Evolutionary conservation across 2,888 invertebrate genomes (phyloP).

Genomic region (Vandiemenella viatica): DNA sequence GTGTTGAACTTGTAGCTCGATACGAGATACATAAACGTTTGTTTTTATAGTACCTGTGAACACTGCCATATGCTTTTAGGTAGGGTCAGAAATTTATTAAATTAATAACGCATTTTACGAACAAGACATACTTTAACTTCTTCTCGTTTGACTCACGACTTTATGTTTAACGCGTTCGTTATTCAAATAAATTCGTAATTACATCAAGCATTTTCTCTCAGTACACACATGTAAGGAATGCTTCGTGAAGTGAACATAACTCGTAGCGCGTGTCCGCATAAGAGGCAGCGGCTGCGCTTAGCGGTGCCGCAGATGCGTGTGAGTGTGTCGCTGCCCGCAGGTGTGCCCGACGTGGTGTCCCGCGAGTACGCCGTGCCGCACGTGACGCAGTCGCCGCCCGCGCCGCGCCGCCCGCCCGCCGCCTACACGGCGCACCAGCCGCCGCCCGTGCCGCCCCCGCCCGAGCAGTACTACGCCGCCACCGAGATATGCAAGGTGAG

Average conservation of each 20-base stretch:
- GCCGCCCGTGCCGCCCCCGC: constrained; percentile 40
- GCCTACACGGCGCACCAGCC: constrained; percentile 20
- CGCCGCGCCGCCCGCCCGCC: constrained; percentile 40
- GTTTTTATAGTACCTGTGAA: too few relatives aligned
- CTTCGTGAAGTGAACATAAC: background rate
- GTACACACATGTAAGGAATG: background rate
- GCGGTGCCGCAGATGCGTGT: background rate
- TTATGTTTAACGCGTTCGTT: too few relatives aligned
- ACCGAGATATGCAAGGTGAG: constrained; percentile 43
- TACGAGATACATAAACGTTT: too few relatives aligned
- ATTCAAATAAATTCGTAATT: too few relatives aligned
- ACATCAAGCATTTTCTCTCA: too few relatives aligned
- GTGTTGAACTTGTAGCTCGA: too few relatives aligned
- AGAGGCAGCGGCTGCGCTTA: background rate
- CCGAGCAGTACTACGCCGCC: constrained; percentile 55
- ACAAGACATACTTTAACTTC: too few relatives aligned
- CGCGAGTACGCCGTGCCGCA: constrained; percentile 49
- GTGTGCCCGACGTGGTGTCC: constrained; percentile 42
- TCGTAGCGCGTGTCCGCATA: background rate
- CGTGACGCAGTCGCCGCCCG: constrained; percentile 14
- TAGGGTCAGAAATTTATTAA: too few relatives aligned
- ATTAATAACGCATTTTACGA: too few relatives aligned
- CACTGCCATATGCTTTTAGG: too few relatives aligned
- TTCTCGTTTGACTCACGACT: too few relatives aligned
- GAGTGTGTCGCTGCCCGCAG: constrained; percentile 23